These are phyloP conservation scores for Cryptus viduatorius DNA, from an alignment of 2,888 invertebrate species.

Conservation along the genomic window DNA sequence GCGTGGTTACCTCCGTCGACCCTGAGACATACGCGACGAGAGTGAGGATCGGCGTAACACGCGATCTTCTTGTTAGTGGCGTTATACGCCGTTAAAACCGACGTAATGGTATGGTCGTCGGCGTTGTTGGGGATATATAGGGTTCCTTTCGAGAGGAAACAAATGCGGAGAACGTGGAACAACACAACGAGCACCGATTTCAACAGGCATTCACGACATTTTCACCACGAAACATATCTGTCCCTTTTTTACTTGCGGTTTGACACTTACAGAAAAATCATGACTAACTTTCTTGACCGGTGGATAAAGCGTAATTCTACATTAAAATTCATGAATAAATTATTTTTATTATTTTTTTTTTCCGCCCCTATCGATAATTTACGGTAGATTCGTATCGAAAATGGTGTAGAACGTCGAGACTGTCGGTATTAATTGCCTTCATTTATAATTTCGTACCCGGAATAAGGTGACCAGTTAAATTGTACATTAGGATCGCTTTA, in stretches of 20 bases:
- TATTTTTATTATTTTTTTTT: background rate
- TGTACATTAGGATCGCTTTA: background rate
- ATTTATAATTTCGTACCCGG: conserved; percentile 21
- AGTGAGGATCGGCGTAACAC: conserved; percentile 72
- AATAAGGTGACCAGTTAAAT: background rate
- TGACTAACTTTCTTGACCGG: conserved; percentile 58
- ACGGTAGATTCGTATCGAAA: conserved; percentile 53
- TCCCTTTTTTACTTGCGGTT: conserved; percentile 31
- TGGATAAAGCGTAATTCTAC: conserved; percentile 34
- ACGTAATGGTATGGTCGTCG: conserved; percentile 73
- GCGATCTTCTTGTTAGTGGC: conserved; percentile 81
- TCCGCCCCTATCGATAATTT: conserved; percentile 32
- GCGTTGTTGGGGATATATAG: conserved; percentile 36
- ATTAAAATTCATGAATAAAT: conserved; percentile 59
- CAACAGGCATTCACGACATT: conserved; percentile 47
- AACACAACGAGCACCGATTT: conserved; percentile 51
- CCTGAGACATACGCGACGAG: conserved; percentile 68
- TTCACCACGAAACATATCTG: conserved; percentile 15
- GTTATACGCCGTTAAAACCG: conserved; percentile 79
- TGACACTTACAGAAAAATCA: conserved; percentile 39
- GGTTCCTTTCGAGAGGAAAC: conserved; percentile 56
- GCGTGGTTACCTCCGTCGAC: conserved; percentile 70
- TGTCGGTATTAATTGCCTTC: conserved; percentile 55
- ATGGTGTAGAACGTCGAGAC: conserved; percentile 49
- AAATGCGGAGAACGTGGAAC: conserved; percentile 49